Percentiles rank a stretch among this genome's conserved stretches.
These are phyloP conservation scores for Aphis craccivora DNA, from an alignment of 1,140 invertebrate genomes.

Conservation along the genomic window DNA sequence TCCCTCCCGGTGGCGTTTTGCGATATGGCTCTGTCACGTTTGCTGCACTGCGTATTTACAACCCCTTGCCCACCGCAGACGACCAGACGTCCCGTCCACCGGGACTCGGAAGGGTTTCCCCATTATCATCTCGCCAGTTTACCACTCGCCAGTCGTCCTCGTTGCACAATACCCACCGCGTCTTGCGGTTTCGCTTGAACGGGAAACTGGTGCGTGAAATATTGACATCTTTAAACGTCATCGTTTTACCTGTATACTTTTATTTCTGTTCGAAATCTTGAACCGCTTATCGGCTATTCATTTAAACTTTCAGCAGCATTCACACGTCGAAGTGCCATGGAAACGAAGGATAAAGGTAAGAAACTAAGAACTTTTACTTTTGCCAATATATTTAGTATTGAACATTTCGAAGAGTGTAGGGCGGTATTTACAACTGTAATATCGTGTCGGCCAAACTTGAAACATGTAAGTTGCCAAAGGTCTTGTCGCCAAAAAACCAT, in stretches of 20 bases:
- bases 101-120: conserved; percentile 35
- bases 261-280: neutral
- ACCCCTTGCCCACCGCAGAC: conserved; percentile 24
- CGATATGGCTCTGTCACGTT: conserved; percentile 25
- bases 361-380: neutral
- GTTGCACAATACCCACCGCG: neutral
- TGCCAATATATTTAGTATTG: neutral
- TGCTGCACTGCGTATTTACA: conserved; percentile 46
- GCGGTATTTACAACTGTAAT: neutral
- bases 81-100: neutral
- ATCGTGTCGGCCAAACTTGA: neutral
- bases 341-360: conserved; percentile 19
- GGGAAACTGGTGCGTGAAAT: too few species aligned
- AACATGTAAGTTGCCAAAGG: conserved; percentile 5
- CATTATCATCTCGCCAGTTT: conserved; percentile 31
- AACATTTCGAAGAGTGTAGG: neutral
- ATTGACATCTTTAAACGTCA: neutral
- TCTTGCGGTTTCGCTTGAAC: neutral
- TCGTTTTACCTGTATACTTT: neutral
- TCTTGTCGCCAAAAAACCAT: neutral
- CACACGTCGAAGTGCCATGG: neutral
- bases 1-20: neutral
- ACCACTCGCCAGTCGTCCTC: neutral
- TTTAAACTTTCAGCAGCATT: neutral
- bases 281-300: too few species aligned